These are phyloP conservation scores for Rattus norvegicus DNA, from an alignment of 2,113 vertebrate genomes.

Conservation along the genomic window GRCr8 NC_086039.1:98592001-98592500, in stretches of 20 bases:
- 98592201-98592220: background rate
- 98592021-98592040: background rate
- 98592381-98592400: background rate
- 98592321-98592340: background rate
- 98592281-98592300: background rate
- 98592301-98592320: background rate
- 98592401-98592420: constrained; percentile 25
- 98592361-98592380: background rate
- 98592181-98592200: background rate
- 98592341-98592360: background rate
- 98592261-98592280: background rate
- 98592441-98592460: constrained; percentile 22
- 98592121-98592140: background rate
- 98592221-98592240: background rate
- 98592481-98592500: background rate
- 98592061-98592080: background rate
- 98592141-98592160: background rate
- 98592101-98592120: background rate
- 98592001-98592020: background rate
- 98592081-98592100: background rate
- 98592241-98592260: background rate
- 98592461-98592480: constrained; percentile 15
- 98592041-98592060: background rate
- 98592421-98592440: background rate
- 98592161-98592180: background rate